Evolutionary conservation across 2,888 invertebrate genomes (phyloP), one percentile per base, ranked within the genome.

Genomic region (Scrobipalpa atriplicella): DNA sequence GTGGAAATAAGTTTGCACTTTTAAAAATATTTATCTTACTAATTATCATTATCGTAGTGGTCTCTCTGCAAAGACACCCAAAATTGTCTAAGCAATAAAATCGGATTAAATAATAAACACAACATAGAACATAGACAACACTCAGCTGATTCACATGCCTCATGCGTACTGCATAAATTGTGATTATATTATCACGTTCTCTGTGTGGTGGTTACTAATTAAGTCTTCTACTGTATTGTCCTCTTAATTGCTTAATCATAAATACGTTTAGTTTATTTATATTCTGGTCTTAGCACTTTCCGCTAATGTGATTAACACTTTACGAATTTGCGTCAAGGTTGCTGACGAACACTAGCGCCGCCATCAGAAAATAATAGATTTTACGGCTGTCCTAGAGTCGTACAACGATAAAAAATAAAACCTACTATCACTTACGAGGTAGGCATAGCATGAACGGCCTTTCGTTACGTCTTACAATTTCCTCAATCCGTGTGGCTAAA

Each of bases 11-110:
- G n/a, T n/a, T n/a, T n/a, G 43, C 43, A 43, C n/a, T 43, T 41
- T 43, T 43, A 43, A 3, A n/a, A 43, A n/a, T 16, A 47, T 47
- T 47, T 47, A 16, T 47, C 47, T 7, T 47, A 5, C n/a, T 47
- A 47, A 16, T 47, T 10, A 10, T n/a, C 16, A n/a, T 0, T 16
- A 47, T 47, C 47, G n/a, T 47, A 16, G n/a, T 47, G n/a, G 47
- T 47, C 47, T n/a, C 47, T 47, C 43, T n/a, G 47, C 11, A 38
- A 11, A 3, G 16, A 29, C 29, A 56, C 16, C 8, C 38, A 13
- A 56, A 58, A 38, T 58, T 36, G 38, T 38, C 58, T 38, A 58
- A 58, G 58, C 58, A 16, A 58, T 58, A 58, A 16, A 58, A 58
- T 58, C 16, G 38, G 29, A 38, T 58, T 58, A 38, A 38, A n/a